Evolutionary conservation across 1,140 invertebrate species (phyloP).

Genomic region (Drosophila hydei): DNA sequence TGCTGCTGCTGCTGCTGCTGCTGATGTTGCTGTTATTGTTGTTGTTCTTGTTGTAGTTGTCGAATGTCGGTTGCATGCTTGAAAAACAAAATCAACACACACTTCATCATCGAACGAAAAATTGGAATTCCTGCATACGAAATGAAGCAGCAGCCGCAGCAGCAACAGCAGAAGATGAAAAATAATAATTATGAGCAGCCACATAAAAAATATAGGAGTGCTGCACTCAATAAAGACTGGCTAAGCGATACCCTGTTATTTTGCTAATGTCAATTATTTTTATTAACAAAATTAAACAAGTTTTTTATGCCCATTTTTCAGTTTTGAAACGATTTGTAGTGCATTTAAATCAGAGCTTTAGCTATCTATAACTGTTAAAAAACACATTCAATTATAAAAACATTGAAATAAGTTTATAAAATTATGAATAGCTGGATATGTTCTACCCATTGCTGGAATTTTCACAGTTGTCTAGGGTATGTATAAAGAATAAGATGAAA

Average conservation of each 20-base stretch:
- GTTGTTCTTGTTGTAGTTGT: constrained; percentile 26
- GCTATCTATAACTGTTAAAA: too few species aligned
- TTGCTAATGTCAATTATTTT: too few species aligned
- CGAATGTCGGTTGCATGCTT: constrained; percentile 50
- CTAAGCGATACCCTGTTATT: constrained; percentile 2
- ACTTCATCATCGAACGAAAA: constrained; percentile 79
- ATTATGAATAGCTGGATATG: too few species aligned
- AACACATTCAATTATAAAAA: too few species aligned
- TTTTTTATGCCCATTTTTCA: too few species aligned
- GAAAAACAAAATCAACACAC: constrained; percentile 78
- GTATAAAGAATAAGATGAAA: neutral
- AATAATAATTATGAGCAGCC: constrained; percentile 48
- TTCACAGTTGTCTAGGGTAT: neutral
- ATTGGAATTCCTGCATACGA: constrained; percentile 82
- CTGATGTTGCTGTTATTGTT: constrained; percentile 13
- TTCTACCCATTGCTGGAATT: neutral
- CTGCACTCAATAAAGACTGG: too few species aligned
- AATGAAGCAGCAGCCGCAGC: constrained; percentile 58
- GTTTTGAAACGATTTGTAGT: too few species aligned
- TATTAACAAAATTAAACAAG: too few species aligned
- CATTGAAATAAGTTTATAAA: too few species aligned
- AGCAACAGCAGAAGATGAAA: constrained; percentile 33
- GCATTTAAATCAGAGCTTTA: too few species aligned
- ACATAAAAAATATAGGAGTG: constrained; percentile 7
- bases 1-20: constrained; percentile 16